Conservation (phyloP, 2,888 invertebrate species). For the Cataglyphis livida region DNA sequence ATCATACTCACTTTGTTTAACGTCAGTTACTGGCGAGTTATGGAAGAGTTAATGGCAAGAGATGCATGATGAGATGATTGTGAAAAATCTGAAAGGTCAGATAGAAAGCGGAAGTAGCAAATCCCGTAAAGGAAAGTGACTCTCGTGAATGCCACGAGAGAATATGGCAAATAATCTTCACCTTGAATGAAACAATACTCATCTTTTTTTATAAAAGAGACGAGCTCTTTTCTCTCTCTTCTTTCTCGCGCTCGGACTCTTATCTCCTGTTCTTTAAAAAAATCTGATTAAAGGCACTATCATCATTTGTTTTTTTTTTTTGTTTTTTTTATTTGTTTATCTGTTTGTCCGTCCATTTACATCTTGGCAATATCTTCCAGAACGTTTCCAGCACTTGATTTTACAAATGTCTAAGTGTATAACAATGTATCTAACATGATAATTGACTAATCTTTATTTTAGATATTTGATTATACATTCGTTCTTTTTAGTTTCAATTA, state of each 20-base stretch:
- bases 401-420: not conserved
- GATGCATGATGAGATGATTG: not conserved
- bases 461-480: not conserved
- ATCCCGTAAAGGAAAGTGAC: not conserved
- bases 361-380: not conserved
- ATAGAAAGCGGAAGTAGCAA: slow-evolving; percentile 13
- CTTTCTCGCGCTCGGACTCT: not conserved
- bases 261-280: slow-evolving; percentile 53
- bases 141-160: slow-evolving; percentile 20
- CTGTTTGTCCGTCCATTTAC: not conserved
- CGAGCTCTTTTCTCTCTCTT: not conserved
- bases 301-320: slow-evolving; percentile 51
- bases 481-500: not conserved
- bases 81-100: slow-evolving; percentile 53
- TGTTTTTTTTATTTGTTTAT: not conserved
- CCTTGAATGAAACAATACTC: slow-evolving; percentile 43
- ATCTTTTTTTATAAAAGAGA: not conserved
- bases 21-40: not conserved
- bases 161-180: slow-evolving; percentile 41
- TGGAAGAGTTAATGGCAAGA: not conserved
- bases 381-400: not conserved
- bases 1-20: not conserved
- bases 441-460: not conserved
- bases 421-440: not conserved
- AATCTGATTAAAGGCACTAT: slow-evolving; percentile 67